Conservation (phyloP, 2,113 vertebrate genomes). For the Leptobrachium ailaonicum region DNA sequence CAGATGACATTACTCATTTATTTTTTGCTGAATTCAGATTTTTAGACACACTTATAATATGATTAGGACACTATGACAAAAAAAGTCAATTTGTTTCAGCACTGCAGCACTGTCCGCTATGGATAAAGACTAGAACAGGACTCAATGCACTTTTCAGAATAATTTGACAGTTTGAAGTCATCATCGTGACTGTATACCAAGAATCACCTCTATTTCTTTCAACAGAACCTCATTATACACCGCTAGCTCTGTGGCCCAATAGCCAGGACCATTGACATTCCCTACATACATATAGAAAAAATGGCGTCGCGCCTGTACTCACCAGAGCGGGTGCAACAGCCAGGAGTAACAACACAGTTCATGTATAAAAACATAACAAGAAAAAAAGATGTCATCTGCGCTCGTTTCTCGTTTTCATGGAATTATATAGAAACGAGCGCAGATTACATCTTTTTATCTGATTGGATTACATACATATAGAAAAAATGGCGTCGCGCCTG, state of each 20-base stretch:
- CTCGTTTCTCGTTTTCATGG: no score
- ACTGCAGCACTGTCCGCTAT: neutral
- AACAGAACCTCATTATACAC: neutral
- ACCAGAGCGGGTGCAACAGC: no score
- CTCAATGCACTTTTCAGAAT: neutral
- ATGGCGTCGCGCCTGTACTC: no score
- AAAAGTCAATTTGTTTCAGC: neutral
- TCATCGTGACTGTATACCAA: neutral
- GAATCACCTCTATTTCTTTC: neutral
- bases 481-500: no score
- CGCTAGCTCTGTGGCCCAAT: neutral
- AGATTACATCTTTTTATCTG: no score
- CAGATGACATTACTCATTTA: neutral
- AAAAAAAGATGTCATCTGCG: no score
- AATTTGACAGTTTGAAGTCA: neutral
- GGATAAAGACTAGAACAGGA: neutral
- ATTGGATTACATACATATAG: no score
- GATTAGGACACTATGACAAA: neutral
- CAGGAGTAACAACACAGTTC: no score
- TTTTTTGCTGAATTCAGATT: conserved; percentile 5
- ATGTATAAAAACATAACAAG: no score
- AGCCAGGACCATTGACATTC: neutral
- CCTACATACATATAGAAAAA: neutral
- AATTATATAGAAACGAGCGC: no score
- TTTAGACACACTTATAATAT: conserved; percentile 15